phyloP scores from a whole-genome alignment of 2,888 invertebrate species.

The Synergus itoensis region DNA sequence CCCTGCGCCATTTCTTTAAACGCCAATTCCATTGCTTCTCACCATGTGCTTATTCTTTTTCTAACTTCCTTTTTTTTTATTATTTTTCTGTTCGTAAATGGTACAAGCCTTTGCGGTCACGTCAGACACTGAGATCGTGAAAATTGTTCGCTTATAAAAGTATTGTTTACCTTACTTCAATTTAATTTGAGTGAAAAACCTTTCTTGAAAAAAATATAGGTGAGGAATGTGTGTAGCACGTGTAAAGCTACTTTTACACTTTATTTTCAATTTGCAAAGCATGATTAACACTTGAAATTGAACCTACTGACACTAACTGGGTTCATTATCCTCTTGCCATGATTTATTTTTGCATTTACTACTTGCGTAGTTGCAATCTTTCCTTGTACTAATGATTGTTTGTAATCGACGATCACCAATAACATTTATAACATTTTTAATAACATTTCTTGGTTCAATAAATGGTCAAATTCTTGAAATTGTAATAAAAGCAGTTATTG shows the following conservation, averaged over 20 bases:
- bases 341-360: neutral
- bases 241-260: neutral
- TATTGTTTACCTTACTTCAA: neutral
- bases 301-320: neutral
- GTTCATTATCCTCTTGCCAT: constrained; percentile 36
- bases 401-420: neutral
- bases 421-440: too few relatives aligned
- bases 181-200: neutral
- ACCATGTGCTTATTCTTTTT: constrained; percentile 35
- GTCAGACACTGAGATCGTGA: neutral
- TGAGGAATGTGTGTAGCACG: neutral
- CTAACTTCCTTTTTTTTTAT: constrained; percentile 44
- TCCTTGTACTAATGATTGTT: constrained; percentile 7
- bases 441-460: neutral
- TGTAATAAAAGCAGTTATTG: too few relatives aligned
- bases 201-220: neutral
- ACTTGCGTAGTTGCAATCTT: neutral
- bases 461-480: too few relatives aligned
- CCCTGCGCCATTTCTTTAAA: neutral
- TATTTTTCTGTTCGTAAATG: constrained; percentile 29
- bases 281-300: neutral
- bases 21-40: neutral
- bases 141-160: constrained; percentile 1
- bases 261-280: constrained; percentile 14
- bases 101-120: constrained; percentile 42